Evolutionary conservation across 2,797 vertebrate genomes (phyloP), one percentile per base, ranked within the genome.

Genomic region (Ateles fusciceps): DNA sequence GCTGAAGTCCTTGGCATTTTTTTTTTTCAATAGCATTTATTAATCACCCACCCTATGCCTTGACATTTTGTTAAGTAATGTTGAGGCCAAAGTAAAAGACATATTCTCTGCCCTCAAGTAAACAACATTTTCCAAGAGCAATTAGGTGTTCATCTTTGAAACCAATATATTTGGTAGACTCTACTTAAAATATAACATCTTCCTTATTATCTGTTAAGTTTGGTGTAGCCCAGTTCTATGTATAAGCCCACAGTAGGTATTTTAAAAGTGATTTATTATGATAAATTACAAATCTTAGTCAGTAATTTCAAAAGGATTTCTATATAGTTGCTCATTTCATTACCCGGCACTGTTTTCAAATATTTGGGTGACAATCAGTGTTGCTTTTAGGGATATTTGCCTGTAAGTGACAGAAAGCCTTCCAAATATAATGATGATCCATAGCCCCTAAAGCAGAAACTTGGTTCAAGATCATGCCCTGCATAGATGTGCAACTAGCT

Each of bases 401-500:
- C 48, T 61, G 8, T 55, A 64, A 61, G 79, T 91, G 90, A 96
- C 71, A 95, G 87, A 86, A 96, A 97, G 13, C 7, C 30, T 95
- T 94, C 61, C 33, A 61, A 79, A 88, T 72, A 22, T 55, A 90
- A 87, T 28, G n/a, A 64, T 24, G 48, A 78, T 55, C 55, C 42
- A 91, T n/a, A 96, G 30, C 0, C 39, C 81, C 75, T 95, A 86
- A 94, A 59, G 85, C 36, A 93, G 83, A 68, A 84, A 84, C 1
- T 86, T 21, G 0, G 24, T 80, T 91, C 42, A 84, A 85, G 89
- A 95, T 78, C 96, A 92, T 81, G 50, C 72, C 12, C 84, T 79
- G 50, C n/a, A 87, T 19, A 75, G 71, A 96, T 83, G 36, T 96
- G 61, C 96, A 97, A 96, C 61, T 87, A 89, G 76, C 96, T 86